Conservation (phyloP, 2,113 vertebrate genomes). For the Bostrychus sinensis region DNA sequence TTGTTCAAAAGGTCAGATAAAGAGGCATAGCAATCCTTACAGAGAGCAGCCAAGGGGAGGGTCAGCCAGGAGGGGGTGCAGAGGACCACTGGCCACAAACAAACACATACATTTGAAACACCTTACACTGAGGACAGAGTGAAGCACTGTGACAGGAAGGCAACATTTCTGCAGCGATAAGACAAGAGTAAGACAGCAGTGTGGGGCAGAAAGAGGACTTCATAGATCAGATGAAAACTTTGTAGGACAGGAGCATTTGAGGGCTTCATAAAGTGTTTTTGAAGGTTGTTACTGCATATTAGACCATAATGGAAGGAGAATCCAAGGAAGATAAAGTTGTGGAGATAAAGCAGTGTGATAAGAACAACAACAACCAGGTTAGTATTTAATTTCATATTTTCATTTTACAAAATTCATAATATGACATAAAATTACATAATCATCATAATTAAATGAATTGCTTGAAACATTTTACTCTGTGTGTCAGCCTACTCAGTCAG, state of each 20-base stretch:
- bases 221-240: conserved; percentile 15
- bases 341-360: conserved; percentile 45
- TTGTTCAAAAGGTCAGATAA: conserved; percentile 82
- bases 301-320: conserved; percentile 63
- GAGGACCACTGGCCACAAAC: conserved; percentile 50
- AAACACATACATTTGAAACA: conserved; percentile 38
- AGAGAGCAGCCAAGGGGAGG: conserved; percentile 53
- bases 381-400: background rate
- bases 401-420: too few relatives aligned
- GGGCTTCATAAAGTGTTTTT: background rate
- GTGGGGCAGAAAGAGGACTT: conserved; percentile 8
- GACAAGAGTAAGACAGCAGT: conserved; percentile 10
- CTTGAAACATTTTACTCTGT: too few relatives aligned
- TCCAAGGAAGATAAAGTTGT: conserved; percentile 26
- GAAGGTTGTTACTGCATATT: background rate
- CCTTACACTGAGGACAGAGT: conserved; percentile 18
- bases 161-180: conserved; percentile 7
- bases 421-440: too few relatives aligned
- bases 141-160: conserved; percentile 24
- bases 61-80: conserved; percentile 42
- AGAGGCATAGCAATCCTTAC: conserved; percentile 64
- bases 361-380: conserved; percentile 64
- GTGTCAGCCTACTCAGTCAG: too few relatives aligned
- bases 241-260: background rate
- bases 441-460: too few relatives aligned